Base-by-base conservation (phyloP, 2,113 vertebrate genomes). In the Ploceus nigricollis region DNA sequence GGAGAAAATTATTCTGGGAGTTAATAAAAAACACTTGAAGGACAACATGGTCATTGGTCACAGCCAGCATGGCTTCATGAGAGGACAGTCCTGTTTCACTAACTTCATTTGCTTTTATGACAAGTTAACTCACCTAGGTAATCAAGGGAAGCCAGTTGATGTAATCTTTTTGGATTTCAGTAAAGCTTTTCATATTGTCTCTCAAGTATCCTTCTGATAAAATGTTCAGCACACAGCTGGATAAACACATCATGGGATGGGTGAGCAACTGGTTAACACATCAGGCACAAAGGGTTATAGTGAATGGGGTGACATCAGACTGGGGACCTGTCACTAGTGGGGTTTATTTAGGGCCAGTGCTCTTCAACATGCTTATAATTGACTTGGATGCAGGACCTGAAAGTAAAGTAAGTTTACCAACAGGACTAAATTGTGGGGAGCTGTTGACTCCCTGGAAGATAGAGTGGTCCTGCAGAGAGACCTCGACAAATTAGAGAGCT, bases 221-320 rank as follows among this genome's bases (percentile, higher is more conserved):
- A 66, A 58, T n/a, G 13, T 68, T 6, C 39, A 60, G 33, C 40
- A 10, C 16, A 45, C 28, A 66, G 37, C 53, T 53, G 39, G 23
- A 60, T 51, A 73, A 58, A 66, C 24, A 60, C 20, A 21, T 53
- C 5, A 20, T 8, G 7, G 20, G 33, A 11, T n/a, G 39, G 37
- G 20, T 66, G 15, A 68, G 13, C 39, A 66, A 18, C n/a, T 68
- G 23, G 53, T 13, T 73, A 7, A n/a, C 0, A 0, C 6, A 6
- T 53, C 2, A 3, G 17, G 16, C n/a, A 68, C 28, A 58, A 58
- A 75, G 28, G 7, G 16, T 53, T n/a, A 25, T 2, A 35, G 78
- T 40, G 30, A 60, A 15, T 35, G 13, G 39, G 9, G 3, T 68
- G 18, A 10, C 28, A 53, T 75, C 25, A 60, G 9, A 4, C 20